Evolutionary conservation across 1,140 invertebrate species (phyloP).

Genomic region (Acromyrmex charruanus): DNA sequence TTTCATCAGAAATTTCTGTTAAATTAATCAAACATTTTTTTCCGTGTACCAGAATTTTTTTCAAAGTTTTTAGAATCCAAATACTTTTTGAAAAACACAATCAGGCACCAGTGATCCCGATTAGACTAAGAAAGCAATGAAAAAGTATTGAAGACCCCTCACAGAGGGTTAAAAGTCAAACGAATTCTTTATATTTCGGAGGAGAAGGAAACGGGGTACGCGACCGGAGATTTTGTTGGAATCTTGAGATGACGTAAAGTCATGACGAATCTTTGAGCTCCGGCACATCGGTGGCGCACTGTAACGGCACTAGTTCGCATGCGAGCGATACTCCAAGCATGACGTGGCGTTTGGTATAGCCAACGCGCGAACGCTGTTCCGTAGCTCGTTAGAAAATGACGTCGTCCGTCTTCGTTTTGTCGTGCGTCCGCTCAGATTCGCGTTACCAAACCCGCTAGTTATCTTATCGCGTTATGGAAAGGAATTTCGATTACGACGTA

Average conservation of each 20-base stretch:
- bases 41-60: no score
- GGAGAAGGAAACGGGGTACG: neutral
- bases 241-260: neutral
- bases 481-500: constrained; percentile 73
- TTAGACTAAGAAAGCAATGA: no score
- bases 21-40: no score
- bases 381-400: constrained; percentile 25
- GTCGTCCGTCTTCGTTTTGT: constrained; percentile 1
- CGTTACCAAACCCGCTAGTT: constrained; percentile 55
- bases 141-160: no score
- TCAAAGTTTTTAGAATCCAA: no score
- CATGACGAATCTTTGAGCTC: neutral
- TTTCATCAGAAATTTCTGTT: no score
- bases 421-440: neutral
- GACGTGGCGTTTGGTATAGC: constrained; percentile 34
- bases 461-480: constrained; percentile 73
- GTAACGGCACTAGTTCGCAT: neutral
- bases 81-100: no score
- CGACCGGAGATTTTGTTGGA: neutral
- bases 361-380: neutral
- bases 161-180: neutral
- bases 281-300: neutral
- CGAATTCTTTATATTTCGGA: neutral
- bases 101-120: no score
- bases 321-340: constrained; percentile 22